Conservation (phyloP, 2,888 invertebrate genomes). For the Parnassius apollo region DNA sequence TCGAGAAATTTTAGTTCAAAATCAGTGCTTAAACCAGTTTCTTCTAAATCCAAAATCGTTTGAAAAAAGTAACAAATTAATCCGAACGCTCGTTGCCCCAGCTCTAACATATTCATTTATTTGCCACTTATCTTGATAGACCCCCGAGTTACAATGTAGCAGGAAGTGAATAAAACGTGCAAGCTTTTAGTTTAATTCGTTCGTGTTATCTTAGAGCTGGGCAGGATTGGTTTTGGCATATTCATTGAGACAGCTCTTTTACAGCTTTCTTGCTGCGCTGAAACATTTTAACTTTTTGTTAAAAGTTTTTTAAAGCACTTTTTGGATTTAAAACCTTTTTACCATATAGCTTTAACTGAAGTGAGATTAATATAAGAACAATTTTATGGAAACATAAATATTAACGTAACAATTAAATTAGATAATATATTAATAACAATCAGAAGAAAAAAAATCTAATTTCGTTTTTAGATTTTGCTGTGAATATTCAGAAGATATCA, state of each 20-base stretch:
- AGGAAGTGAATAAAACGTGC: constrained; percentile 28
- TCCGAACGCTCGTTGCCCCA: constrained; percentile 16
- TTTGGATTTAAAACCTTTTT: neutral
- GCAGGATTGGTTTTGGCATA: constrained; percentile 15
- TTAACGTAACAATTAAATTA: no score
- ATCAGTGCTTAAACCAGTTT: constrained; percentile 17
- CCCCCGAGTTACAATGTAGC: constrained; percentile 24
- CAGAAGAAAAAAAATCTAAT: no score
- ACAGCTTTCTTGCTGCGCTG: neutral
- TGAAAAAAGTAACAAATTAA: constrained; percentile 21
- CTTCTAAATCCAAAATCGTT: constrained; percentile 21
- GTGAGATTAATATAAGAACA: no score
- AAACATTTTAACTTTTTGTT: neutral
- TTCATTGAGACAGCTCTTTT: constrained; percentile 13
- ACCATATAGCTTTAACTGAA: no score
- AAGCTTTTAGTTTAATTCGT: constrained; percentile 28
- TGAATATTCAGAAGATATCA: no score
- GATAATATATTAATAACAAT: no score
- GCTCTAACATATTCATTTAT: constrained; percentile 27
- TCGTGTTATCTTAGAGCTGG: constrained; percentile 12
- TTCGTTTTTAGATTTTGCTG: no score
- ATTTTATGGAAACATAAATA: no score
- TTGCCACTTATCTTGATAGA: constrained; percentile 28
- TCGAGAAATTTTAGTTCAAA: constrained; percentile 18
- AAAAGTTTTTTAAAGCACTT: neutral